Percentiles rank a stretch among this genome's conserved stretches.
Conservation (phyloP, 2,888 invertebrate species). For the Watsonalla cultraria region DNA sequence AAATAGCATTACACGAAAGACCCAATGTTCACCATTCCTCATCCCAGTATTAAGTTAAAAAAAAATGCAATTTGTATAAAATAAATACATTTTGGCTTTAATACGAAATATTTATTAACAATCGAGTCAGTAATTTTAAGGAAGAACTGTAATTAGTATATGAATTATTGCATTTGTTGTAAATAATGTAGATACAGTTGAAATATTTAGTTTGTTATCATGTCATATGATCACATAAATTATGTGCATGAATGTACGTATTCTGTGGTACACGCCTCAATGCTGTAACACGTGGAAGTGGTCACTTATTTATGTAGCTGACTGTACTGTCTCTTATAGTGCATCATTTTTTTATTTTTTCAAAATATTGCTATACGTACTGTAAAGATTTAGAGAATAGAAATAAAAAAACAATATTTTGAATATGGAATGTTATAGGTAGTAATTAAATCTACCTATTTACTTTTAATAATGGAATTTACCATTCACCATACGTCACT, state of each 20-base stretch:
- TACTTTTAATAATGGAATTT: too few species aligned
- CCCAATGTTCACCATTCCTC: conserved; percentile 54
- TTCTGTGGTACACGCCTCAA: background rate
- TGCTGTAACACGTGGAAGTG: background rate
- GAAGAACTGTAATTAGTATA: conserved; percentile 14
- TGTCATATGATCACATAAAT: conserved; percentile 3
- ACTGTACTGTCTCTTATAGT: conserved; percentile 1
- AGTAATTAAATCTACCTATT: too few species aligned
- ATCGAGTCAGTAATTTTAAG: conserved; percentile 74
- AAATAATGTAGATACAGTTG: conserved; percentile 4
- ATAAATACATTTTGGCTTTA: conserved; percentile 54
- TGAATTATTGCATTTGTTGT: conserved; percentile 6
- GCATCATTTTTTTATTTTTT: too few species aligned
- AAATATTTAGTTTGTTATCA: conserved; percentile 1
- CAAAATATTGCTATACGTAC: too few species aligned
- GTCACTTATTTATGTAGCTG: background rate
- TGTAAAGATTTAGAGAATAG: too few species aligned
- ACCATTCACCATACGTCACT: too few species aligned
- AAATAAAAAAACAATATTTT: too few species aligned
- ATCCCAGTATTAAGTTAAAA: conserved; percentile 53
- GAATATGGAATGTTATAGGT: too few species aligned
- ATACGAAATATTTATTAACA: conserved; percentile 58
- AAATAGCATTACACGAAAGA: conserved; percentile 6
- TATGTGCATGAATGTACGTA: background rate
- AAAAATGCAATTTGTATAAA: conserved; percentile 27